Evolutionary conservation across 2,113 vertebrate genomes (phyloP), one percentile per base, ranked within the genome.

Genomic region (Xenopus borealis): DNA sequence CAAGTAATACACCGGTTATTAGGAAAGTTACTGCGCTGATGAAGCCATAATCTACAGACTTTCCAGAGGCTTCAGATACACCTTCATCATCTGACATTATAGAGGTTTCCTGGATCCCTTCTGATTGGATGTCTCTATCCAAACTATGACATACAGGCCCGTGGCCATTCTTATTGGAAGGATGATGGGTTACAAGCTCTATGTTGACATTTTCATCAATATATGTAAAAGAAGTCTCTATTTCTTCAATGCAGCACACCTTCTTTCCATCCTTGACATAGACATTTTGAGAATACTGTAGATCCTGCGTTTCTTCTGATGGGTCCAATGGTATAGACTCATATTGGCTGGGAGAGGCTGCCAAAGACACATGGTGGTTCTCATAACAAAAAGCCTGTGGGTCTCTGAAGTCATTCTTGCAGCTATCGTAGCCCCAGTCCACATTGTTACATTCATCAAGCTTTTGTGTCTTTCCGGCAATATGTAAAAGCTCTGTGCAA

Each of bases 21-120:
- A 99, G 86, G 86, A 98, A 98, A 27, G 95, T 92, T 82, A 98
- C 94, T 18, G 97, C 97, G 20, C 96, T 95, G 79, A 98, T 95
- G 76, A 99, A 97, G 44, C 97, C 96, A 4, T 98, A 98, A 89
- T 99, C 97, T 79, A 95, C 79, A 0, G 95, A 94, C 30, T 90
- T 92, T 30, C 92, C 97, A 0, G 93, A 86, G 1, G 90, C 87
- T 82, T 97, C 96, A 0, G 94, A 95, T 63, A 91, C 89, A 8
- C 88, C 75, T 65, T 98, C 95, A 0, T 97, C 94, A 80, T 98
- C 96, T 0, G 96, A 98, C 81, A 94, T 92, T 12, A 92, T 75
- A 66, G 88, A 83, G 63, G 88, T 84, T 46, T 97, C 93, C 0
- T 92, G 94, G 1, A 89, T 78, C 74, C 91, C 94, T 20, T 93